Evolutionary conservation across 2,888 invertebrate genomes (phyloP), one percentile per base, ranked within the genome.

Genomic region (Eupelmus urozonus): DNA sequence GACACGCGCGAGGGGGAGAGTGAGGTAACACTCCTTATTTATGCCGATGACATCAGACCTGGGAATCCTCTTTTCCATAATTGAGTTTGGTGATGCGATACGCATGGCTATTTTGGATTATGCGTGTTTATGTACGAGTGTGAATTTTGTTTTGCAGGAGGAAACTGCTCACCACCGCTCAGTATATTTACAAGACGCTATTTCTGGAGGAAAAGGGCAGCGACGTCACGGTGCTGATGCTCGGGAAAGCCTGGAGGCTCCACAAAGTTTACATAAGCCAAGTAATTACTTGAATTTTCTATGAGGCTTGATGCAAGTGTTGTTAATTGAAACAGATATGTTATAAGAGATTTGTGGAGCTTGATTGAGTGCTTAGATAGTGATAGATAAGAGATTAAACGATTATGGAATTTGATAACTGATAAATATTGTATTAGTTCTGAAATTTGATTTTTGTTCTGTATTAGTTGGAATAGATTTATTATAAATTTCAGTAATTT

Each of bases 231-330:
- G 94, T 96, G 5, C 90, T 92, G 85, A 95, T 95, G 65, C 88
- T 95, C 71, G 94, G 93, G 27, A 92, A 92, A 87, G 92, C 93
- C 79, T 96, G 95, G 93, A 92, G 92, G 84, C 90, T 96, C 55
- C 96, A 96, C 88, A 95, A 94, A 90, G 92, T 96, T 51, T 96
- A 96, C 87, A 91, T 96, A 59, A 94, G 94, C 83, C 95, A 96
- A 90, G 89, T 89, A 85, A 67, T 80, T 73, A 60, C 18, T n/a
- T n/a, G n/a, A n/a, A n/a, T n/a, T n/a, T n/a, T n/a, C n/a, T 53
- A 49, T 49, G 3, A 27, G 3, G 49, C 16, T 18, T 29, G 20
- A 60, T 42, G 13, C 20, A 49, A 29, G 18, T 55, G 65, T 9
- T 23, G 20, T 25, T 27, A n/a, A 20, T 23, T 34, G 34, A 9